Percentiles rank a stretch among this genome's conserved stretches.
Conservation (phyloP, 2,888 invertebrate genomes). For the Apodemia zela region DNA sequence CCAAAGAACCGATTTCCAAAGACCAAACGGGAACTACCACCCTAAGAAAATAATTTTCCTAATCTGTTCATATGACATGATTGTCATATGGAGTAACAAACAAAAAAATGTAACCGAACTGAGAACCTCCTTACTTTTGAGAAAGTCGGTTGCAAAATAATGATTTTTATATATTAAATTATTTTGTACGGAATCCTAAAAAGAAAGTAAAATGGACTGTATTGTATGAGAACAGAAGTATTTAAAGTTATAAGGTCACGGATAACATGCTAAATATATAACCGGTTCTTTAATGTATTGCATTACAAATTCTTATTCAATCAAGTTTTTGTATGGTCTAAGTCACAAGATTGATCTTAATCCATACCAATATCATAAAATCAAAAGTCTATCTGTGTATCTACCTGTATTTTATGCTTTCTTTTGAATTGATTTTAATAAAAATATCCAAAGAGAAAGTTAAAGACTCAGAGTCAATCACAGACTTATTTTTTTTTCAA, state of each 20-base stretch:
- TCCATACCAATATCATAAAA: too few relatives aligned
- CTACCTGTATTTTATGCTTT: too few relatives aligned
- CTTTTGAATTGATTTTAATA: too few relatives aligned
- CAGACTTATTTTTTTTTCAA: too few relatives aligned
- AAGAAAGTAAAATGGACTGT: constrained; percentile 5
- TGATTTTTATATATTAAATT: not conserved
- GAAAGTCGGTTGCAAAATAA: not conserved
- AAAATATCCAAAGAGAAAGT: too few relatives aligned
- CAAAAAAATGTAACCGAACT: not conserved
- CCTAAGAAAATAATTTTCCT: too few relatives aligned
- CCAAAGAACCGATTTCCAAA: too few relatives aligned
- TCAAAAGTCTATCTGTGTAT: too few relatives aligned
- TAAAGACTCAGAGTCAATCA: too few relatives aligned
- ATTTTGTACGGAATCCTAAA: not conserved
- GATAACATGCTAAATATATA: constrained; percentile 10
- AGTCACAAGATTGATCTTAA: not conserved
- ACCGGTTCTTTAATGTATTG: constrained; percentile 15
- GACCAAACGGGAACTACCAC: too few relatives aligned
- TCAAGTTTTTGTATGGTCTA: constrained; percentile 7
- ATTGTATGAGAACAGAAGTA: constrained; percentile 8
- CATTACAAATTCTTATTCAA: constrained; percentile 13
- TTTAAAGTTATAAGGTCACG: constrained; percentile 12
- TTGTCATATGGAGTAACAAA: too few relatives aligned
- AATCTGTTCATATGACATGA: too few relatives aligned
- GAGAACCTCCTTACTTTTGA: not conserved